Percentiles rank a stretch among this genome's conserved stretches.
Conservation (phyloP, 2,113 vertebrate genomes). For the Micromys minutus region DNA sequence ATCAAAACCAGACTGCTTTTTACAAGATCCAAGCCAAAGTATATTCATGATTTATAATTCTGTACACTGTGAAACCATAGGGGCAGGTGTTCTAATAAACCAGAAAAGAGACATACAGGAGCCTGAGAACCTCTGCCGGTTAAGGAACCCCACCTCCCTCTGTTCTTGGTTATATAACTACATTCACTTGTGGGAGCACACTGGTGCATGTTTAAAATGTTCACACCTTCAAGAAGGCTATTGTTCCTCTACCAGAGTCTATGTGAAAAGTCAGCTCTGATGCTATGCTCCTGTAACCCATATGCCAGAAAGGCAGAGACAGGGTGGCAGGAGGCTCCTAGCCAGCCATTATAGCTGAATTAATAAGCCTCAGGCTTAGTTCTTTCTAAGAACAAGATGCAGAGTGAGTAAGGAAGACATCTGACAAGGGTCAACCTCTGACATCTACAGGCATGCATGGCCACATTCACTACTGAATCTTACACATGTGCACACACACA, state of each 20-base stretch:
- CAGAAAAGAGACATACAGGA: neutral
- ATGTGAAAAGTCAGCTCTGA: neutral
- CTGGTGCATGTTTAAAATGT: neutral
- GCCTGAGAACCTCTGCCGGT: neutral
- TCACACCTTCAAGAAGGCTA: too few relatives aligned
- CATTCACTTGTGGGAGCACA: neutral
- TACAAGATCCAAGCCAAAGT: neutral
- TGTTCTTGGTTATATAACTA: neutral
- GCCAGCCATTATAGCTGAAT: neutral
- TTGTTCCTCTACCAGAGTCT: neutral
- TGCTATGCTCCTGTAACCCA: neutral
- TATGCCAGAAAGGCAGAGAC: neutral
- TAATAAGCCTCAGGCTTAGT: neutral
- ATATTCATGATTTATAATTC: neutral
- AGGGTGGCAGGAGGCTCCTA: neutral
- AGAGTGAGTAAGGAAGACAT: neutral
- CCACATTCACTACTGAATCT: neutral
- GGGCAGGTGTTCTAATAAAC: neutral
- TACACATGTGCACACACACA: neutral
- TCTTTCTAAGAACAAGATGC: neutral
- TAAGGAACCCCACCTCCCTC: neutral
- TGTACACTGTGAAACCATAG: too few relatives aligned
- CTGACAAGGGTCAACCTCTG: neutral
- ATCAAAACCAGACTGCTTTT: neutral
- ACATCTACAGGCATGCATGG: neutral